Evolutionary conservation across 1,140 invertebrate genomes (phyloP).

Genomic region (Caenorhabditis latens): DNA sequence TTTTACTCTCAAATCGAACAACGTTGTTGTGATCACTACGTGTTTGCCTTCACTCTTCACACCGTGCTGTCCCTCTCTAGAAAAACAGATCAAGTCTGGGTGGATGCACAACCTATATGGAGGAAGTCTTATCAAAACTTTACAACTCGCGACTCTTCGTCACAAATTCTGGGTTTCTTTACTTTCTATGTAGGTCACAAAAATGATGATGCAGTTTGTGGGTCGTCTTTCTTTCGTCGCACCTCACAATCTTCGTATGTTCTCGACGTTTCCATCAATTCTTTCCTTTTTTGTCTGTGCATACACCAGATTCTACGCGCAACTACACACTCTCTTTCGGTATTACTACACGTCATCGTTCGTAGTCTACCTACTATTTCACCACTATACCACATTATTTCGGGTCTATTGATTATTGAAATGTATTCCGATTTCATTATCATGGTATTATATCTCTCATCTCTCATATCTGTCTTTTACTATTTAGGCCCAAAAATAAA

Average conservation of each 20-base stretch:
- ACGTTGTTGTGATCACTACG: not conserved
- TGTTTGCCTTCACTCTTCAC: slow-evolving; percentile 39
- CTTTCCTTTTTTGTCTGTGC: slow-evolving; percentile 14
- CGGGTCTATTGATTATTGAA: slow-evolving; percentile 14
- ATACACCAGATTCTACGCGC: slow-evolving; percentile 29
- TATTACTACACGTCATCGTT: slow-evolving; percentile 54
- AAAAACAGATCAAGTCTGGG: slow-evolving; percentile 27
- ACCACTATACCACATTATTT: not conserved
- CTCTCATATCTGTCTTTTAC: not conserved
- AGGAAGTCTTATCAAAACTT: slow-evolving; percentile 24
- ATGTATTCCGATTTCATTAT: not conserved
- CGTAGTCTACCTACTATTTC: slow-evolving; percentile 10
- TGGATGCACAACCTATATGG: not conserved
- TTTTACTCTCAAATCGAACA: not conserved
- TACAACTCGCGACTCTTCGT: not conserved
- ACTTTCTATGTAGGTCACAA: slow-evolving; percentile 52
- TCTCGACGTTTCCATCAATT: slow-evolving; percentile 7
- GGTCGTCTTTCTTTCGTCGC: slow-evolving; percentile 14
- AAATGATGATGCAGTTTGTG: slow-evolving; percentile 41
- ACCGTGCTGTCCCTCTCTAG: slow-evolving; percentile 20
- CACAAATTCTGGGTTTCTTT: slow-evolving; percentile 2
- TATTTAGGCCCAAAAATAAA: not conserved
- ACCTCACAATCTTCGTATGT: slow-evolving; percentile 27
- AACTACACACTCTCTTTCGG: slow-evolving; percentile 50
- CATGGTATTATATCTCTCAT: not conserved